Conservation (phyloP, 2,113 vertebrate species). For the Pomatorhinus ruficollis region DNA sequence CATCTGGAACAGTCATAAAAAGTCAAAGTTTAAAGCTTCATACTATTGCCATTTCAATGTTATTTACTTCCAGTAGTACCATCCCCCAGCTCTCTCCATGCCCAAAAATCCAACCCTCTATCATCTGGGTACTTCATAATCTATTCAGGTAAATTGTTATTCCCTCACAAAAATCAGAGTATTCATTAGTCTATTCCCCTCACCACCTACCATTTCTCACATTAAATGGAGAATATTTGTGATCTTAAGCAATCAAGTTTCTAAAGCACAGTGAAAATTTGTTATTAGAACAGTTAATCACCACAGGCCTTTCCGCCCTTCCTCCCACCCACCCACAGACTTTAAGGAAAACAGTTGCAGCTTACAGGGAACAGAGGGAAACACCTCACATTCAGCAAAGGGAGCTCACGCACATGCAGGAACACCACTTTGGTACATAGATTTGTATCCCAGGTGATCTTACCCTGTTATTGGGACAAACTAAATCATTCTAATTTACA, state of each 20-base stretch:
- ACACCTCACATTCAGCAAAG: background rate
- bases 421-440: background rate
- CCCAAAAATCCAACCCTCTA: background rate
- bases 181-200: constrained; percentile 16
- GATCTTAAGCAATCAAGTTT: background rate
- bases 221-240: background rate
- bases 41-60: background rate
- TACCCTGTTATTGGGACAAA: background rate
- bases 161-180: constrained; percentile 25
- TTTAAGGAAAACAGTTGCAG: background rate
- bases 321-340: background rate
- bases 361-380: background rate
- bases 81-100: background rate
- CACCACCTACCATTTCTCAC: constrained; percentile 25
- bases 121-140: background rate
- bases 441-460: background rate
- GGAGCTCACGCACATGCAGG: rapidly evolving
- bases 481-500: background rate
- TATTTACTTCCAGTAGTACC: background rate
- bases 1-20: background rate
- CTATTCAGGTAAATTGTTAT: background rate
- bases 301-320: background rate
- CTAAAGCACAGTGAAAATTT: background rate
- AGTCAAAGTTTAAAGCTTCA: background rate
- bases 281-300: background rate